These are phyloP conservation scores for Nettapus auritus DNA, from an alignment of 2,113 vertebrate species.

Conservation along the genomic window DNA sequence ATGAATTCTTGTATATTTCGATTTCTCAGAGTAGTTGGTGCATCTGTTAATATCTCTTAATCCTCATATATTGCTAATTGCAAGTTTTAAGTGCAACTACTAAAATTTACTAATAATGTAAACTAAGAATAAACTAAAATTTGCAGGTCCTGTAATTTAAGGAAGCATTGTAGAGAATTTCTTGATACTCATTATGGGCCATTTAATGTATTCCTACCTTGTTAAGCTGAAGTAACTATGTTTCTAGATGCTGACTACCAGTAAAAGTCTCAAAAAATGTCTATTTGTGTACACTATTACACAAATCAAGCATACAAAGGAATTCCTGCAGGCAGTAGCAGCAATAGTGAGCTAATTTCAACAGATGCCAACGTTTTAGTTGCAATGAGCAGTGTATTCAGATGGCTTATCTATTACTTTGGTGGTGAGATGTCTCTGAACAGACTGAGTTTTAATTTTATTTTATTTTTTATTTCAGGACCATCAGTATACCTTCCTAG, in stretches of 20 bases:
- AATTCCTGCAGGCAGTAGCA: not conserved
- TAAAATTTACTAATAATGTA: not conserved
- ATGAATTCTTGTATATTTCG: not conserved
- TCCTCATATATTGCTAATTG: not conserved
- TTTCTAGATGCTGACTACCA: not conserved
- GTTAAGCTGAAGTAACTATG: not conserved
- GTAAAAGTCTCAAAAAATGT: not conserved
- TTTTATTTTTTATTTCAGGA: not conserved
- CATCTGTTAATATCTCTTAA: not conserved
- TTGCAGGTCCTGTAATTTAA: not conserved
- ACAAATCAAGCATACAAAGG: not conserved
- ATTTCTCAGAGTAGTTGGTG: not conserved
- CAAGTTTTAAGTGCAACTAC: not conserved
- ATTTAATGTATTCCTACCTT: not conserved
- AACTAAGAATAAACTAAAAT: not conserved
- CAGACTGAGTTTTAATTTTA: not conserved
- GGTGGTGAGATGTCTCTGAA: not conserved
- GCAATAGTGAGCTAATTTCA: not conserved
- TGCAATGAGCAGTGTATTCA: not conserved
- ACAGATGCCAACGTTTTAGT: not conserved
- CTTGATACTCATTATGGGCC: not conserved
- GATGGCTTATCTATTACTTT: not conserved
- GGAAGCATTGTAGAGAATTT: not conserved
- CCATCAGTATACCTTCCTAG: not conserved
- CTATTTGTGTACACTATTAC: not conserved